phyloP scores from a whole-genome alignment of 2,113 vertebrate species.

The Cyanistes caeruleus region DNA sequence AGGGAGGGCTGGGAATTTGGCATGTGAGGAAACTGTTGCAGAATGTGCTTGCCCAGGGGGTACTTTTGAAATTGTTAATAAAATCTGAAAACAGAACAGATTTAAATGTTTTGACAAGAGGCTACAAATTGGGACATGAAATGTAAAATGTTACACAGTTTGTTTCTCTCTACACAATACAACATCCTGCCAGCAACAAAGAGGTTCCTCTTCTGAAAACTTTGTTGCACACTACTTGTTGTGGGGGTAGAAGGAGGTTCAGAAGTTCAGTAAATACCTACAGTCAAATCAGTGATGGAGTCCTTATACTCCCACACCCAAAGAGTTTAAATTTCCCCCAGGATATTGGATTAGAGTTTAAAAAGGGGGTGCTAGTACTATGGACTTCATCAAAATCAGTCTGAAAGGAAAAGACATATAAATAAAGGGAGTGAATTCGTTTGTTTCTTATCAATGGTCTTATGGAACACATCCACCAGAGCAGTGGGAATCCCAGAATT shows the following conservation, averaged over 20 bases:
- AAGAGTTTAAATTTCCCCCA: not conserved
- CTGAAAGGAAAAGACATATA: not conserved
- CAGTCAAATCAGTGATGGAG: fast-evolving
- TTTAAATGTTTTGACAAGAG: not conserved
- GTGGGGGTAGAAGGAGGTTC: not conserved
- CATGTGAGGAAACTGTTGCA: not conserved
- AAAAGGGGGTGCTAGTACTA: not conserved
- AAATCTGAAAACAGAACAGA: not conserved
- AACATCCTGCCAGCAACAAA: not conserved
- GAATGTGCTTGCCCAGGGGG: not conserved
- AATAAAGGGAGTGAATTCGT: not conserved
- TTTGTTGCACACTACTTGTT: not conserved
- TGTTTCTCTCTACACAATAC: not conserved
- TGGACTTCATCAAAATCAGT: not conserved
- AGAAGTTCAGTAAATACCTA: not conserved
- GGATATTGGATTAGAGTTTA: not conserved
- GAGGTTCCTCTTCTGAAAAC: not conserved
- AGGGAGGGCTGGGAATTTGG: not conserved
- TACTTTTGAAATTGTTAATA: not conserved
- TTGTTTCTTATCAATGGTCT: fast-evolving
- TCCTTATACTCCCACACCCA: not conserved
- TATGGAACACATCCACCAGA: not conserved
- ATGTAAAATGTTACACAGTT: not conserved
- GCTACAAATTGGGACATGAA: not conserved
- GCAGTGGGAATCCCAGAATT: not conserved